These are phyloP conservation scores for Pangasius djambal DNA, from an alignment of 2,797 vertebrate genomes.

Conservation along the genomic window DNA sequence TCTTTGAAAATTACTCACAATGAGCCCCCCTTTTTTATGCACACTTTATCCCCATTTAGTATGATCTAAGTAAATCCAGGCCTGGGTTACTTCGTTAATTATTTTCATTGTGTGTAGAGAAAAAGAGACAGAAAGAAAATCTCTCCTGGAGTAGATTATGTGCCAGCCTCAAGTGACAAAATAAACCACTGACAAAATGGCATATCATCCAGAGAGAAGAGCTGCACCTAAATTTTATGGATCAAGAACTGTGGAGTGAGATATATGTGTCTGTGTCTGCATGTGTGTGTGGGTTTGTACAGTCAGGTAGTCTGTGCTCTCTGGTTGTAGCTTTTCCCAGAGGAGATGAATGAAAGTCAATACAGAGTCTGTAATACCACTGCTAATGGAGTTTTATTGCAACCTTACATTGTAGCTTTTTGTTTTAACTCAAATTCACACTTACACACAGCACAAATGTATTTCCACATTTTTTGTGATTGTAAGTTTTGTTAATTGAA, in stretches of 20 bases:
- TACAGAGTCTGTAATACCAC: constrained; percentile 48
- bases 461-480: too few species aligned
- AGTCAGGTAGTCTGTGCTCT: constrained; percentile 48
- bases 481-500: background rate
- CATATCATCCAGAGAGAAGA: background rate
- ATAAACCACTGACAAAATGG: background rate
- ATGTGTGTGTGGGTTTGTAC: constrained; percentile 12
- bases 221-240: background rate
- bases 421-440: background rate
- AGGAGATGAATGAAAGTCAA: constrained; percentile 57
- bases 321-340: constrained; percentile 47
- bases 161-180: background rate
- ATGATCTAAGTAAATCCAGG: background rate
- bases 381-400: constrained; percentile 50
- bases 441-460: background rate
- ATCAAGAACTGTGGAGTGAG: background rate
- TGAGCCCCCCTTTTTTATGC: background rate
- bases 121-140: background rate
- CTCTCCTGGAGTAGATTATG: background rate
- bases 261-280: background rate
- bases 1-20: background rate
- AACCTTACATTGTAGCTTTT: constrained; percentile 15
- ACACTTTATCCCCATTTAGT: background rate
- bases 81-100: background rate
- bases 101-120: background rate